Conservation (phyloP, 2,888 invertebrate genomes). For the Meta bourneti region DNA sequence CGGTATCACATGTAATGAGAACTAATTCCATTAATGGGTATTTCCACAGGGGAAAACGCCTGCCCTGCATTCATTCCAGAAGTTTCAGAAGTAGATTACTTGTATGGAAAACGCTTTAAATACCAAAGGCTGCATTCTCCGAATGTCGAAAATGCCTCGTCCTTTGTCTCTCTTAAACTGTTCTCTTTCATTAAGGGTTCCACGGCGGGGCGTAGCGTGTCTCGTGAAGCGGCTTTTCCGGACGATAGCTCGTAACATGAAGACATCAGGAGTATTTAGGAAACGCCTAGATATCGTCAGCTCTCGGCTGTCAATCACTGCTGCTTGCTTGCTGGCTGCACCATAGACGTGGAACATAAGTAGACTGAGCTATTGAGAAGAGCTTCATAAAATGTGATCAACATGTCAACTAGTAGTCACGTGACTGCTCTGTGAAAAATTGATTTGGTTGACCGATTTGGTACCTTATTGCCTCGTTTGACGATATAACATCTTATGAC, state of each 20-base stretch:
- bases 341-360: no score
- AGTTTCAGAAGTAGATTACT: not conserved
- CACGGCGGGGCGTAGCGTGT: slow-evolving; percentile 5
- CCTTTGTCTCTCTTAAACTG: not conserved
- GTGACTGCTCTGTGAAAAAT: no score
- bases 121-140: not conserved
- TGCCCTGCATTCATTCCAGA: not conserved
- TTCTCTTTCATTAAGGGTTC: not conserved
- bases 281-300: slow-evolving; percentile 41
- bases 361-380: no score
- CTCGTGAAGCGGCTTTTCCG: slow-evolving; percentile 17
- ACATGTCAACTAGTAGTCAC: no score
- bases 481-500: no score
- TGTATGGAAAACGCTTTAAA: not conserved
- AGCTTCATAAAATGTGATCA: no score
- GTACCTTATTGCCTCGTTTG: no score
- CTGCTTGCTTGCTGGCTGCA: no score
- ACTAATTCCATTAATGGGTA: not conserved
- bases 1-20: not conserved
- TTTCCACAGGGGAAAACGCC: not conserved
- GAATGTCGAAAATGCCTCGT: not conserved
- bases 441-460: no score
- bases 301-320: slow-evolving; percentile 49
- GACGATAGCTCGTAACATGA: slow-evolving; percentile 26
- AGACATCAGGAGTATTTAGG: slow-evolving; percentile 55